Conservation (phyloP, 2,888 invertebrate species). For the Apamea epomidion region DNA sequence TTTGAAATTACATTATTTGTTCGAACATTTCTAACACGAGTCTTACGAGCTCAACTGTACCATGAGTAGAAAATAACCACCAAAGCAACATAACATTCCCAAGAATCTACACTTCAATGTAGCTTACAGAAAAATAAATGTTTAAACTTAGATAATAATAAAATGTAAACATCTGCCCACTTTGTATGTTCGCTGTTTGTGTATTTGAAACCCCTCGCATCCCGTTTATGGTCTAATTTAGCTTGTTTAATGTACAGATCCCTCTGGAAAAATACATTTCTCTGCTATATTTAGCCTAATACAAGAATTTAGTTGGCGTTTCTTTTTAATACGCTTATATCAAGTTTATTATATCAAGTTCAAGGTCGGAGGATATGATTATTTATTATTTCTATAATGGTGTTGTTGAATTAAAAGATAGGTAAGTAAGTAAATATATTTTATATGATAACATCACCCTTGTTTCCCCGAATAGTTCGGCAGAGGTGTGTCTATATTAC, state of each 20-base stretch:
- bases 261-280: slow-evolving; percentile 40
- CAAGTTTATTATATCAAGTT: background rate
- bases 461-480: no score
- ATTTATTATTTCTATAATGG: background rate
- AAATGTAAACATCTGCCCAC: slow-evolving; percentile 44
- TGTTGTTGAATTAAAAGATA: background rate
- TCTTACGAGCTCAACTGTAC: background rate
- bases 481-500: no score
- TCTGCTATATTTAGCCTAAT: slow-evolving; percentile 16
- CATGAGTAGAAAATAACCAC: background rate
- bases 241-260: slow-evolving; percentile 45
- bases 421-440: background rate
- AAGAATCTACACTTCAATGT: slow-evolving; percentile 6
- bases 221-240: slow-evolving; percentile 57
- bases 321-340: slow-evolving; percentile 17
- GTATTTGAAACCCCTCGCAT: slow-evolving; percentile 49
- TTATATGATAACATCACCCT: background rate
- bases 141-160: slow-evolving; percentile 26
- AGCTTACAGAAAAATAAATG: slow-evolving; percentile 10
- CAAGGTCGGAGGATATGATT: background rate
- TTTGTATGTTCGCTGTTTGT: slow-evolving; percentile 40
- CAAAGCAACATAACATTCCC: background rate
- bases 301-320: background rate
- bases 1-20: background rate
- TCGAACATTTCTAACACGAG: background rate